A percentile compares a stretch with the other conserved stretches of the same genome.
Conservation (phyloP, 37 sponge, comb jelly and placozoan species). For the Bolinopsis microptera region DNA sequence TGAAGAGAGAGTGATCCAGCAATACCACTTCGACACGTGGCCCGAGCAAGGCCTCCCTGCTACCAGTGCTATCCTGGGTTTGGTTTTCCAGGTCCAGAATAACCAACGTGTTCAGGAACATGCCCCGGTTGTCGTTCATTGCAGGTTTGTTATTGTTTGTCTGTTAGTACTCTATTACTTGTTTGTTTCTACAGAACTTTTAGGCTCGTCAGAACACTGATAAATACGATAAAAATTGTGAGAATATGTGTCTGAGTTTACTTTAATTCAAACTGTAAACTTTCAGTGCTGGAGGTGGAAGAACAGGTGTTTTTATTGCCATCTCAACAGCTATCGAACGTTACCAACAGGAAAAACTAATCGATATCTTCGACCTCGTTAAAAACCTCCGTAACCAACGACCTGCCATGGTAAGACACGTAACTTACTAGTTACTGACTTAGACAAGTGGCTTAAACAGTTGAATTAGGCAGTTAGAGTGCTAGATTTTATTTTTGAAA, state of each 20-base stretch:
- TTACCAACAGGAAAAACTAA: conserved; percentile 60
- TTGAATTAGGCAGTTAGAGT: too few relatives aligned
- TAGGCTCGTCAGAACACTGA: too few relatives aligned
- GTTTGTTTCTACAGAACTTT: too few relatives aligned
- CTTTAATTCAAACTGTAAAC: too few relatives aligned
- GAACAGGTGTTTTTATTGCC: conserved; percentile 57
- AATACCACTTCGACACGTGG: conserved; percentile 65
- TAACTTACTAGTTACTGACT: neutral
- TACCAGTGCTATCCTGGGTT: conserved; percentile 27
- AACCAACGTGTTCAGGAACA: conserved; percentile 58
- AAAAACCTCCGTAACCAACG: conserved; percentile 48
- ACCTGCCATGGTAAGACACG: conserved; percentile 40
- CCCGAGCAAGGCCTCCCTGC: conserved; percentile 51
- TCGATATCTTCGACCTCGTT: conserved; percentile 54
- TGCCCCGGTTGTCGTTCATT: conserved; percentile 50
- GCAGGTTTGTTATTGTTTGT: conserved; percentile 50
- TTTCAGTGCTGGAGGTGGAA: conserved; percentile 65
- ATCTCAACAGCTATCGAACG: conserved; percentile 43
- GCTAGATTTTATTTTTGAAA: too few relatives aligned
- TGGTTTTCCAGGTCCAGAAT: conserved; percentile 5
- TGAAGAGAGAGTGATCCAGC: conserved; percentile 32
- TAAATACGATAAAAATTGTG: too few relatives aligned
- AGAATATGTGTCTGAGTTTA: too few relatives aligned
- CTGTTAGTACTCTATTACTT: too few relatives aligned
- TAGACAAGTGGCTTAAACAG: too few relatives aligned